phyloP scores from a whole-genome alignment of 2,888 invertebrate genomes.

The Allophyes oxyacanthae region DNA sequence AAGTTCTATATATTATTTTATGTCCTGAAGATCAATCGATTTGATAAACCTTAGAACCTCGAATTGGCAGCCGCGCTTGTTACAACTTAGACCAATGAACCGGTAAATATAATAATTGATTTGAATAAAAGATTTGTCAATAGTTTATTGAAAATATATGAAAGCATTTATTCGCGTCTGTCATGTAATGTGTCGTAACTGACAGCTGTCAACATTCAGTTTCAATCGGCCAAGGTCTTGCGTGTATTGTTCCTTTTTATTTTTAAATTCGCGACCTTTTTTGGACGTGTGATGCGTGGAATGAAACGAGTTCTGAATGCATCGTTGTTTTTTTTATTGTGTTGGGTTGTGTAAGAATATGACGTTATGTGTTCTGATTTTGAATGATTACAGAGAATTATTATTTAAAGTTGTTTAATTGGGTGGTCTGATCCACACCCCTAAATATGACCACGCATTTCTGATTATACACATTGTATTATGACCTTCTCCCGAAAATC shows the following conservation, averaged over 20 bases:
- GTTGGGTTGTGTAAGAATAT: conserved; percentile 25
- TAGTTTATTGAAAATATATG: conserved; percentile 30
- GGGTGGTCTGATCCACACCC: too few species aligned
- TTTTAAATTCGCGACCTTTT: conserved; percentile 44
- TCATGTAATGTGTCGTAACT: conserved; percentile 32
- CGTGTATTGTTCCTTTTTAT: conserved; percentile 49
- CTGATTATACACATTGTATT: too few species aligned
- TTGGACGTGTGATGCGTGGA: conserved; percentile 42
- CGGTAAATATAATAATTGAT: conserved; percentile 8
- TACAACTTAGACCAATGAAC: too few species aligned
- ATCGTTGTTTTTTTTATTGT: conserved; percentile 30
- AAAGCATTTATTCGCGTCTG: conserved; percentile 30
- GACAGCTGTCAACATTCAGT: conserved; percentile 43
- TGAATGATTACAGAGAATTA: not conserved
- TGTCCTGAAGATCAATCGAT: too few species aligned
- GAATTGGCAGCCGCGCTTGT: too few species aligned
- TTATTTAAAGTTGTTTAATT: too few species aligned
- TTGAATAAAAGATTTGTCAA: conserved; percentile 39
- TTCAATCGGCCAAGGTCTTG: conserved; percentile 48
- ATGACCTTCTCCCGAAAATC: too few species aligned
- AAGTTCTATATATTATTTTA: too few species aligned
- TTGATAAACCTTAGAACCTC: too few species aligned
- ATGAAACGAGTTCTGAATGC: conserved; percentile 38
- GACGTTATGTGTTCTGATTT: conserved; percentile 11
- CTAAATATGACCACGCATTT: too few species aligned